Evolutionary conservation across 2,888 invertebrate genomes (phyloP), one percentile per base, ranked within the genome.

Genomic region (Phragmatobia fuliginosa): DNA sequence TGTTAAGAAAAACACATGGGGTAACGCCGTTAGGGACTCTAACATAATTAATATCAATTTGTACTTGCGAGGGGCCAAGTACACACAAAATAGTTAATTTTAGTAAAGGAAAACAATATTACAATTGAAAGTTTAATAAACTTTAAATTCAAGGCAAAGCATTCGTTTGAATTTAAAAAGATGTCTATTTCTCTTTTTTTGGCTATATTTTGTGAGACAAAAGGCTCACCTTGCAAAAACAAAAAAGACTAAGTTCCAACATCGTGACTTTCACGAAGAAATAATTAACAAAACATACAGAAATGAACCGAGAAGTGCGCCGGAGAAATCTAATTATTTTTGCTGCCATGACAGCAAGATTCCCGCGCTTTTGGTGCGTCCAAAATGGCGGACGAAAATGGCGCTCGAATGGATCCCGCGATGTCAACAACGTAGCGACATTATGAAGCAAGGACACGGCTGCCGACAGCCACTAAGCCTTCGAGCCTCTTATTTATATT

Each of bases 11-110:
- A 94, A 94, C 92, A 94, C 92, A 94, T 92, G 92, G 94, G 94
- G 92, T 87, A 84, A 80, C 77, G 74, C 82, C 83, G 86, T 87
- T 85, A 87, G 89, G 89, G 91, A 87, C 88, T 86, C 89, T 94
- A 93, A 94, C 86, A 88, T 90, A 94, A 94, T 94, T 94, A 94
- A 94, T 94, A 94, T 93, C 92, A 94, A 94, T 94, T 94, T 93
- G 89, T 84, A 81, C 81, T 77, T 83, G 84, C 81, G 80, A 88
- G 88, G 91, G 90, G 85, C 77, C 78, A 32, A 62, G 70, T 10
- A 74, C 70, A 76, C 58, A 45, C 65, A 45, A 68, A 76, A 77
- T 73, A 52, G 74, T 75, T 84, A 82, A 83, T 82, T 83, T 81
- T 77, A 75, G 81, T 74, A 64, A 62, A 74, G 63, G 64, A 76